Percentiles rank a stretch among this genome's conserved stretches.
Conservation (phyloP, 2,797 vertebrate genomes). For the Falco novaeseelandiae region DNA sequence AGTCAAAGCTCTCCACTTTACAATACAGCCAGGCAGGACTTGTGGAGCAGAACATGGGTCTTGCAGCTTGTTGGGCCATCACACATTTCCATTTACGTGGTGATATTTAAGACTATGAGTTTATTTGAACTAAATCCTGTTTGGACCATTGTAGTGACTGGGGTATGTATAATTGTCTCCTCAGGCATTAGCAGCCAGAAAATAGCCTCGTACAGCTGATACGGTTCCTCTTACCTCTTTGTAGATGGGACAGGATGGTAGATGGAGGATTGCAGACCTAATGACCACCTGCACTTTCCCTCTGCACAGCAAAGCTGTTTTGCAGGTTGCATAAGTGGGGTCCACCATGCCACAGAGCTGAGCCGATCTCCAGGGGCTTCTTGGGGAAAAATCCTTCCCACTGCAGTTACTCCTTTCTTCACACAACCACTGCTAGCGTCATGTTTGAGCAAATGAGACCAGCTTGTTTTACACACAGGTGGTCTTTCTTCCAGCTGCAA, state of each 20-base stretch:
- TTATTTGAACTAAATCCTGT: neutral
- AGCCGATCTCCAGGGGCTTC: neutral
- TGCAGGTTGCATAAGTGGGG: neutral
- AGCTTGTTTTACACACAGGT: neutral
- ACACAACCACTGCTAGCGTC: neutral
- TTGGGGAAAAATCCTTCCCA: neutral
- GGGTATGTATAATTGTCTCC: neutral
- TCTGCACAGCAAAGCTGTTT: neutral
- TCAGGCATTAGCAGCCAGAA: neutral
- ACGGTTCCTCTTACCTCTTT: neutral
- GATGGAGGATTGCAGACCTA: neutral
- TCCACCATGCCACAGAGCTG: neutral
- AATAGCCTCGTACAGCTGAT: neutral
- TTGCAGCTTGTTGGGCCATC: neutral
- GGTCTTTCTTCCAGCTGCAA: neutral
- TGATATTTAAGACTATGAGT: neutral
- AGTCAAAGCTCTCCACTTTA: neutral
- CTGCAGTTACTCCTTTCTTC: neutral
- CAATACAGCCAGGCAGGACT: neutral
- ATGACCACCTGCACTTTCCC: neutral
- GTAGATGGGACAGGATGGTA: neutral
- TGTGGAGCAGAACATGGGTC: neutral
- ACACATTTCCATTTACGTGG: neutral
- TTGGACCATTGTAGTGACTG: neutral
- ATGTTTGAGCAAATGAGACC: neutral